phyloP scores from a whole-genome alignment of 1,140 invertebrate species.

The Campoletis sonorensis region DNA sequence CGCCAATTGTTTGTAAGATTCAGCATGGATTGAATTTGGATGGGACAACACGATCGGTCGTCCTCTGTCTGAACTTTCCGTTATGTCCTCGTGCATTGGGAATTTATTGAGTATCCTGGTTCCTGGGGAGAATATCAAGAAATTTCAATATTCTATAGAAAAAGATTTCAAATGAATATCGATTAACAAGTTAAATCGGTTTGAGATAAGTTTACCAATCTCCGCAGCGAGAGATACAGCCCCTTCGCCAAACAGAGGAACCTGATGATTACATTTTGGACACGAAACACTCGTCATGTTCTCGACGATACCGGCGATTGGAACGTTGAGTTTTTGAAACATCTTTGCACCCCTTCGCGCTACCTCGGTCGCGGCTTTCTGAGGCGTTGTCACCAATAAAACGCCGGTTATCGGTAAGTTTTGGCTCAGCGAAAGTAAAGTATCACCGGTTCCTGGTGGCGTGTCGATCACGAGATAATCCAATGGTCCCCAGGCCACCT shows the following conservation, averaged over 20 bases:
- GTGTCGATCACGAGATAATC: slow-evolving; percentile 93
- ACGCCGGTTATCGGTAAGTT: slow-evolving; percentile 90
- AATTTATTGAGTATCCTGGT: slow-evolving; percentile 82
- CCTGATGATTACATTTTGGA: slow-evolving; percentile 81
- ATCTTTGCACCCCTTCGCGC: slow-evolving; percentile 87
- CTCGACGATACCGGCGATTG: slow-evolving; percentile 88
- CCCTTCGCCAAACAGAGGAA: slow-evolving; percentile 80
- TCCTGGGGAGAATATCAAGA: slow-evolving; percentile 50
- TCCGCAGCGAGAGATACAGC: slow-evolving; percentile 77
- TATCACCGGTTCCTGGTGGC: slow-evolving; percentile 94
- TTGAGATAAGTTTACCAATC: slow-evolving; percentile 69
- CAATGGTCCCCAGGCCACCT: slow-evolving; percentile 88
- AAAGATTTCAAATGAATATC: background rate
- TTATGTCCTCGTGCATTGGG: slow-evolving; percentile 84
- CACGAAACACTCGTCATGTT: slow-evolving; percentile 90
- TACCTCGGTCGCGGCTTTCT: slow-evolving; percentile 88
- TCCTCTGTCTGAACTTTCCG: slow-evolving; percentile 84
- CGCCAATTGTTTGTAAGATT: slow-evolving; percentile 78
- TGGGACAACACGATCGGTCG: slow-evolving; percentile 86
- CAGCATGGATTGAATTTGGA: slow-evolving; percentile 79
- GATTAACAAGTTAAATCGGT: background rate
- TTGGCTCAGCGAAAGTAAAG: slow-evolving; percentile 91
- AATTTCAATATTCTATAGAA: background rate
- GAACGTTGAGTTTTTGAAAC: slow-evolving; percentile 88
- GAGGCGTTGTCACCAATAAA: slow-evolving; percentile 91